A percentile compares a stretch with the other conserved stretches of the same genome.
phyloP scores from a whole-genome alignment of 2,797 vertebrate species.

The Pangasius djambal region DNA sequence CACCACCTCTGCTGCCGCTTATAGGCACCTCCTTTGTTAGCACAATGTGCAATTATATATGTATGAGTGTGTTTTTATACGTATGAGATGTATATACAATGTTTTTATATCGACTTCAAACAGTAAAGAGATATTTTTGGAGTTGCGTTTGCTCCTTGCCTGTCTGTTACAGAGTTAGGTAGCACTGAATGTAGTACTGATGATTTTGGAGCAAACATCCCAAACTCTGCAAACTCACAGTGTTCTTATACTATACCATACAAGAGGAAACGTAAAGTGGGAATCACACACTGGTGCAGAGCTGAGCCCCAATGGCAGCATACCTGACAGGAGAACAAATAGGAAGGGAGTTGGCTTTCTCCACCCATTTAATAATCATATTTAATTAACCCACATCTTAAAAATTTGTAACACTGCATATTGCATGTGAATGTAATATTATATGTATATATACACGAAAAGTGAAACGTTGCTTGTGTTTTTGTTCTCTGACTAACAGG shows the following conservation, averaged over 20 bases:
- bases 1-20: conserved; percentile 44
- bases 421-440: conserved; percentile 57
- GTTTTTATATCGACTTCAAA: conserved; percentile 61
- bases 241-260: conserved; percentile 9
- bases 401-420: conserved; percentile 51
- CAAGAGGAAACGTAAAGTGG: conserved; percentile 5
- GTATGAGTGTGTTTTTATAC: conserved; percentile 70
- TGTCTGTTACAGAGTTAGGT: conserved; percentile 62
- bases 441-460: conserved; percentile 41
- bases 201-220: conserved; percentile 51
- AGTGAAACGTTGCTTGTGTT: conserved; percentile 43
- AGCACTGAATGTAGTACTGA: conserved; percentile 39
- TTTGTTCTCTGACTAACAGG: conserved; percentile 44
- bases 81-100: conserved; percentile 70
- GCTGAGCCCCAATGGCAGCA: conserved; percentile 18
- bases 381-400: conserved; percentile 43
- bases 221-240: conserved; percentile 13
- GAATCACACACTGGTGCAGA: conserved; percentile 27
- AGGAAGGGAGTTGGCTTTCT: conserved; percentile 47
- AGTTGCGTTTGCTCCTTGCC: conserved; percentile 60
- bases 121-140: conserved; percentile 72
- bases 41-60: conserved; percentile 71
- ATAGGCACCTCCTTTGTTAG: conserved; percentile 55
- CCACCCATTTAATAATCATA: conserved; percentile 20
- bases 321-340: conserved; percentile 32